Evolutionary conservation across 2,113 vertebrate genomes (phyloP), one percentile per base, ranked within the genome.

Genomic region (Mixornis gularis): DNA sequence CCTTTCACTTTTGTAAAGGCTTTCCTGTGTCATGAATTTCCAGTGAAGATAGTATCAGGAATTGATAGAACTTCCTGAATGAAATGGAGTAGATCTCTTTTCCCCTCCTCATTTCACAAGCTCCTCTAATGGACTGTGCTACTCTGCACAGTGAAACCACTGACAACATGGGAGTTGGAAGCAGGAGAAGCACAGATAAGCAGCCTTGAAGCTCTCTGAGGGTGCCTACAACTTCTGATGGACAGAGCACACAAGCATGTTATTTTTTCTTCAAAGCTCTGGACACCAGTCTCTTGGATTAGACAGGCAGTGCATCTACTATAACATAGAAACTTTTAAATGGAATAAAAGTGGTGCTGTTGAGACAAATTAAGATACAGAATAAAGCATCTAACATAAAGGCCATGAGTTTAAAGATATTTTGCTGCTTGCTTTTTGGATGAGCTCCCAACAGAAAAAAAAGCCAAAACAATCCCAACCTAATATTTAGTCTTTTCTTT

Each of bases 401-500:
- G 34, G 66, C 63, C 41, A 52, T 72, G 68, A 93, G 49, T 49
- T 73, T 73, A 46, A 92, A 96, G 44, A 51, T 48, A 59, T 93
- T 79, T 87, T 89, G 63, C 36, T 93, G 34, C 90, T 96, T 92
- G 55, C 46, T 78, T 93, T 94, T 76, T 96, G 94, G 84, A 74
- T 83, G 78, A 87, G n/a, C 51, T 88, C 92, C 90, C 84, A 95
- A 78, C 30, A 93, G 87, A 91, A 94, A 91, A 94, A 53, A 51
- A 21, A 17, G 15, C 36, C 52, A 32, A 73, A 74, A 65, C 51
- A 74, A 51, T 26, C 17, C 19, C 52, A 73, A 30, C 46, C 74
- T 87, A 97, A 91, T 97, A 95, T 97, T 97, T 97, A 96, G 91
- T 87, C 90, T 96, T 87, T 43, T 89, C 80, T 96, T 85, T 97